Evolutionary conservation across 1,140 invertebrate genomes (phyloP).

Genomic region (Eupeodes corollae): DNA sequence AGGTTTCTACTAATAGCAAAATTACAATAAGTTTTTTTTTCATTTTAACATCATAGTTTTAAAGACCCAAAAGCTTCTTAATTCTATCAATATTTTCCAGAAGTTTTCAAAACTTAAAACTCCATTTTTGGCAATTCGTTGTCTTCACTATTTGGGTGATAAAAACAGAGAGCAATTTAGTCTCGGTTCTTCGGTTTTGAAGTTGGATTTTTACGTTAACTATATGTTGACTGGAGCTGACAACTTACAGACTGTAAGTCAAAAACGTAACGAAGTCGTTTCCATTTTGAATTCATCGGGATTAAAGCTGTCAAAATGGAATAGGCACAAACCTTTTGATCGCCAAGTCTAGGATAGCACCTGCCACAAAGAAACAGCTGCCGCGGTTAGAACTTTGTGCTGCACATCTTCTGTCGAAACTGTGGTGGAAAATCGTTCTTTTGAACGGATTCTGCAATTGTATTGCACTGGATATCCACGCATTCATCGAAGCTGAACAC

Average conservation of each 20-base stretch:
- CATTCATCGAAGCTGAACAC: slow-evolving; percentile 10
- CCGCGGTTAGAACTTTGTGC: neutral
- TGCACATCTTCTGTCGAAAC: too few relatives aligned
- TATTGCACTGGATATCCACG: slow-evolving; percentile 1
- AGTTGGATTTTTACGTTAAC: neutral
- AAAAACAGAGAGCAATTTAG: neutral
- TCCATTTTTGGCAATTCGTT: slow-evolving; percentile 2
- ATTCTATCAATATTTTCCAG: too few relatives aligned
- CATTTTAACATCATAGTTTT: too few relatives aligned
- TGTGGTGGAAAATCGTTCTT: neutral
- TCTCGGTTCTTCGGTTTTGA: neutral
- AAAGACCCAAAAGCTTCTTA: too few relatives aligned
- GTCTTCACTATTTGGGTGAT: slow-evolving; percentile 1
- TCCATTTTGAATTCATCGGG: too few relatives aligned
- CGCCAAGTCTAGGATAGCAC: slow-evolving; percentile 2
- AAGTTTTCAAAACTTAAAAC: too few relatives aligned
- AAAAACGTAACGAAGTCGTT: too few relatives aligned
- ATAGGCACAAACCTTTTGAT: neutral
- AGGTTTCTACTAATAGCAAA: too few relatives aligned
- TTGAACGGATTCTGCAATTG: slow-evolving; percentile 1
- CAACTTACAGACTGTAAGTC: too few relatives aligned
- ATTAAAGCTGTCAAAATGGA: too few relatives aligned
- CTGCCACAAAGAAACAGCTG: neutral
- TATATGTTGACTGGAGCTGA: too few relatives aligned
- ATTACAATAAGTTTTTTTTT: too few relatives aligned